Conservation (phyloP, 2,113 vertebrate genomes). For the Lathamus discolor region DNA sequence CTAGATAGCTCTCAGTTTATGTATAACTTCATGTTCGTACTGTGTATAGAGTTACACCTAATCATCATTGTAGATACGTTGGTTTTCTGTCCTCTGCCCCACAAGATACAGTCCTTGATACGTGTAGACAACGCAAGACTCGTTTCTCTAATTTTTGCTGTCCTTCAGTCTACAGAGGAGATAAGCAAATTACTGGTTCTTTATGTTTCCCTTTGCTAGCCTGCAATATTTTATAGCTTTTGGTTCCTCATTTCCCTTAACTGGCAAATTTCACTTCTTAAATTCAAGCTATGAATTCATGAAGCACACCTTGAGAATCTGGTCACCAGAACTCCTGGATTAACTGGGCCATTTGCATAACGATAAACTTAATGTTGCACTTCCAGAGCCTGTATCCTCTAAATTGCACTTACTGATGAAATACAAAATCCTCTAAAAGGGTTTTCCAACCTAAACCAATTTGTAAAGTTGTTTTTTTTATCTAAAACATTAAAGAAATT, state of each 20-base stretch:
- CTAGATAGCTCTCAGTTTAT: not conserved
- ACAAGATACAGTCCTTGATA: not conserved
- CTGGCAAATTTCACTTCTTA: slow-evolving; percentile 22
- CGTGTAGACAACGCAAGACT: not conserved
- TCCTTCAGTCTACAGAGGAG: not conserved
- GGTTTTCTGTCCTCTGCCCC: not conserved
- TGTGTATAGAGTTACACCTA: not conserved
- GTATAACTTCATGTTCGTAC: slow-evolving; percentile 28
- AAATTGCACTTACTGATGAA: slow-evolving; percentile 80
- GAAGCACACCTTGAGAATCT: slow-evolving; percentile 62
- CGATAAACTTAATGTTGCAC: slow-evolving; percentile 67
- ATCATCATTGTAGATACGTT: not conserved
- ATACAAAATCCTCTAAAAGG: slow-evolving; percentile 83
- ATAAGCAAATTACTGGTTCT: slow-evolving; percentile 3
- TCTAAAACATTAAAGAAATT: slow-evolving; percentile 86
- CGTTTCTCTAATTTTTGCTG: not conserved
- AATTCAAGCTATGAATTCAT: slow-evolving; percentile 32
- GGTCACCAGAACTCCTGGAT: slow-evolving; percentile 51
- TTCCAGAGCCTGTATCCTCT: slow-evolving; percentile 59
- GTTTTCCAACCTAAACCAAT: slow-evolving; percentile 83
- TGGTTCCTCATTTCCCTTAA: not conserved
- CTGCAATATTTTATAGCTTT: slow-evolving; percentile 7
- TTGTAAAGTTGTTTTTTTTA: slow-evolving; percentile 74
- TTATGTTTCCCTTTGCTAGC: not conserved
- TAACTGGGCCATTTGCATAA: slow-evolving; percentile 76